Percentiles rank a stretch among this genome's conserved stretches.
These are phyloP conservation scores for Microcaecilia unicolor DNA, from an alignment of 2,797 vertebrate genomes.

Conservation along the genomic window DNA sequence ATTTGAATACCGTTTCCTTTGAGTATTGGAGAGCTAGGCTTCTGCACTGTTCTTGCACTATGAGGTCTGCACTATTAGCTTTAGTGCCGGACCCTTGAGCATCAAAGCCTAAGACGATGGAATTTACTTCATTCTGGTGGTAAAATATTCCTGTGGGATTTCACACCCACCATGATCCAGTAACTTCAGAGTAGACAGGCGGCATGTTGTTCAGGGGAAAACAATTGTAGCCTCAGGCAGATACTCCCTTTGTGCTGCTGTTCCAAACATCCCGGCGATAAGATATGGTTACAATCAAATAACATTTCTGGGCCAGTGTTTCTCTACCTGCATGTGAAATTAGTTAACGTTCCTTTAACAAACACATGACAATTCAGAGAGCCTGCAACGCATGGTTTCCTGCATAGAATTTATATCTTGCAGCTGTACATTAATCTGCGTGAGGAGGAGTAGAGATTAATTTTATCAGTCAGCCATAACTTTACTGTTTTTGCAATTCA, in stretches of 20 bases:
- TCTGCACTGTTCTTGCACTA: too few species aligned
- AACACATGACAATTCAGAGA: slow-evolving; percentile 49
- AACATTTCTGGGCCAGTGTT: slow-evolving; percentile 44
- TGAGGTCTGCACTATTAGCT: too few species aligned
- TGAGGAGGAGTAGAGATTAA: slow-evolving; percentile 36
- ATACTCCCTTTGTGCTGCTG: slow-evolving; percentile 41
- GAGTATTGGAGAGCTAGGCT: too few species aligned
- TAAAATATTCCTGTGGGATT: too few species aligned
- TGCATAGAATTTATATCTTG: slow-evolving; percentile 46
- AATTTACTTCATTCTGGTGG: too few species aligned
- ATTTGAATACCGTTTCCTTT: too few species aligned
- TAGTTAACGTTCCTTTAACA: slow-evolving; percentile 51
- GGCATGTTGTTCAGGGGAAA: slow-evolving; percentile 36
- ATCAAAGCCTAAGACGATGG: too few species aligned
- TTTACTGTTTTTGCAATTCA: too few species aligned
- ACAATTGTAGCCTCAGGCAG: slow-evolving; percentile 38
- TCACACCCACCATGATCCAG: slow-evolving; percentile 28
- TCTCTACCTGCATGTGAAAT: slow-evolving; percentile 48
- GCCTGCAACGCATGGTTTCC: slow-evolving; percentile 38
- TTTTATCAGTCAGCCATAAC: too few species aligned
- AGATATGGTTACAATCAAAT: slow-evolving; percentile 50
- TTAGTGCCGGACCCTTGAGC: too few species aligned
- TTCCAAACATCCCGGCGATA: slow-evolving; percentile 49
- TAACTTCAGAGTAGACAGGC: slow-evolving; percentile 43
- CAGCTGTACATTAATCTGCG: slow-evolving; percentile 43